phyloP scores from a whole-genome alignment of 2,113 vertebrate genomes.

The Ramphastos sulfuratus region DNA sequence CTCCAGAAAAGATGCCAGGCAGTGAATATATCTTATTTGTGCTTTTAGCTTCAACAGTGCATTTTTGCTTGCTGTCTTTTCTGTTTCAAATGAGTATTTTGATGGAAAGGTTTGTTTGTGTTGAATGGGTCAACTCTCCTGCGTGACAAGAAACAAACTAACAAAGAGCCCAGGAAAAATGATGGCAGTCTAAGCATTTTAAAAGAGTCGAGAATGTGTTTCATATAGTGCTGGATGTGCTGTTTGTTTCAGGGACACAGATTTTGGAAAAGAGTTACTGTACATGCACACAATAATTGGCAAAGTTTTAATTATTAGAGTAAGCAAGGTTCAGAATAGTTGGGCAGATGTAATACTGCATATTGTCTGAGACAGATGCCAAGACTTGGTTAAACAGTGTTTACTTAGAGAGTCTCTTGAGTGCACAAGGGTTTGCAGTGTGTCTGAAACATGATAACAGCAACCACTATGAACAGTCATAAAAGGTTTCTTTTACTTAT shows the following conservation, averaged over 20 bases:
- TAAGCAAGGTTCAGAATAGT: neutral
- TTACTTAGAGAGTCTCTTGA: neutral
- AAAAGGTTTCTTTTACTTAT: neutral
- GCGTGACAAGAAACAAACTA: neutral
- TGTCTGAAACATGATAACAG: neutral
- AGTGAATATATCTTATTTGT: neutral
- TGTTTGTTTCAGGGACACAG: neutral
- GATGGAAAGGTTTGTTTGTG: neutral
- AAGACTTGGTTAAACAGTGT: neutral
- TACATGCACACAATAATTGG: neutral
- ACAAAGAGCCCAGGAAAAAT: neutral
- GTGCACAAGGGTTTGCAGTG: neutral
- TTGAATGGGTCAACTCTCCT: neutral
- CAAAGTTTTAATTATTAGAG: neutral
- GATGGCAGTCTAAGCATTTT: neutral
- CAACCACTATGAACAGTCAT: neutral
- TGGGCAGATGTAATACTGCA: neutral
- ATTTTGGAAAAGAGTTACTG: neutral
- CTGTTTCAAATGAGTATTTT: slow-evolving; percentile 10
- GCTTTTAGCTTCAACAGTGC: neutral
- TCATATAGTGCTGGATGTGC: neutral
- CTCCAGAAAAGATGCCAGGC: neutral
- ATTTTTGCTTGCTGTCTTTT: neutral
- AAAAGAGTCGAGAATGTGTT: neutral
- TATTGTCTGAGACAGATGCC: neutral